Evolutionary conservation across 2,797 vertebrate species (phyloP).

Genomic region (Eptatretus atami): DNA sequence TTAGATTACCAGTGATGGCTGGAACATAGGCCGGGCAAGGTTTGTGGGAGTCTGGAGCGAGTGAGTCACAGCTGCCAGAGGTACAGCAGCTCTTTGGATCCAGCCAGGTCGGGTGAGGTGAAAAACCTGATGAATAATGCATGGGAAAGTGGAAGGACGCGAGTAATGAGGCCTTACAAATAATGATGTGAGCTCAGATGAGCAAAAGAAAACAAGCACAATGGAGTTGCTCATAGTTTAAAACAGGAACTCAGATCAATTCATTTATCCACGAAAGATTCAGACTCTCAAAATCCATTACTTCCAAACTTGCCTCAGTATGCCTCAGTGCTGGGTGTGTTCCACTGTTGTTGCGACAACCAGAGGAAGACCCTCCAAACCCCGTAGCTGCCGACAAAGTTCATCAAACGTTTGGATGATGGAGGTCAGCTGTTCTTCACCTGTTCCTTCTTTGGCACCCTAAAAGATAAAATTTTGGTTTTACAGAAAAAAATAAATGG

Average conservation of each 20-base stretch:
- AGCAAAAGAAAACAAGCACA: not conserved
- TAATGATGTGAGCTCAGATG: not conserved
- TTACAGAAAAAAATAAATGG: not conserved
- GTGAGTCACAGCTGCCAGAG: conserved; percentile 14
- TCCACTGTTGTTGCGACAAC: conserved; percentile 52
- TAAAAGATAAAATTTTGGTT: not conserved
- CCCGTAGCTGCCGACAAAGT: conserved; percentile 63
- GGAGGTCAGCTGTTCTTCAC: conserved; percentile 40
- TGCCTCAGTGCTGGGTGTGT: conserved; percentile 55
- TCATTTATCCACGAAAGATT: too few species aligned
- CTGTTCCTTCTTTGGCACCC: conserved; percentile 15
- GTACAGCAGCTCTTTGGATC: conserved; percentile 25
- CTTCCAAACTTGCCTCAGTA: conserved; percentile 30
- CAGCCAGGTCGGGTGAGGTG: conserved; percentile 30
- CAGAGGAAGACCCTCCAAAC: conserved; percentile 38
- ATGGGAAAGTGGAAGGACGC: not conserved
- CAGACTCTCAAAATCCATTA: too few species aligned
- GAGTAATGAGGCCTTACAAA: not conserved
- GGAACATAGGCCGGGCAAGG: conserved; percentile 46
- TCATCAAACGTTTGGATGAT: conserved; percentile 50
- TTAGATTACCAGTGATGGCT: conserved; percentile 34
- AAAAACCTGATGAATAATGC: conserved; percentile 27
- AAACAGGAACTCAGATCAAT: too few species aligned
- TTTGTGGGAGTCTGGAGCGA: conserved; percentile 30
- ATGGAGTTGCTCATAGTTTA: too few species aligned